Percentiles rank a stretch among this genome's conserved stretches.
Conservation (phyloP, 2,797 vertebrate species). For the Ambastaia sidthimunki region DNA sequence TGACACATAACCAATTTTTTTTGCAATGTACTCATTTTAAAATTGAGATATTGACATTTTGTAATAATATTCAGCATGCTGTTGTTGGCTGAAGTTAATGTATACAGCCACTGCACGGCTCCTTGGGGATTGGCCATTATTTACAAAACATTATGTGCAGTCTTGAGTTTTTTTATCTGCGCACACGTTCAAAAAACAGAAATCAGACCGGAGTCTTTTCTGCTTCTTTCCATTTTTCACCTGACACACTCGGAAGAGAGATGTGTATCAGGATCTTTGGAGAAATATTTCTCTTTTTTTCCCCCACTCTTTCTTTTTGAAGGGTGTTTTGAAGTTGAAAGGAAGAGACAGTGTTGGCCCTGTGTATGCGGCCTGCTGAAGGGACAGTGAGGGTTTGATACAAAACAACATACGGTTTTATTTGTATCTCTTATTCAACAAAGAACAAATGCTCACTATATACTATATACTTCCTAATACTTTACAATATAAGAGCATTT, state of each 20-base stretch:
- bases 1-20: constrained; percentile 20
- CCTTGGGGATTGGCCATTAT: constrained; percentile 18
- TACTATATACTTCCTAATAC: no score
- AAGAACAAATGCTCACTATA: no score
- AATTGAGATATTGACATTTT: not conserved
- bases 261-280: constrained; percentile 65
- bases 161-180: constrained; percentile 25
- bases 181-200: constrained; percentile 55
- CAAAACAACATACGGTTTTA: constrained; percentile 9
- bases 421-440: constrained; percentile 17
- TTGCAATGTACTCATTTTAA: not conserved
- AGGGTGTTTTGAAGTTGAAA: constrained; percentile 65
- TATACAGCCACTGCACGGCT: not conserved
- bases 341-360: constrained; percentile 51
- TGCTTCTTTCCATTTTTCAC: constrained; percentile 55
- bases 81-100: not conserved
- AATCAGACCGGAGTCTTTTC: constrained; percentile 54
- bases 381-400: constrained; percentile 29
- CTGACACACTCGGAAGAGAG: constrained; percentile 62
- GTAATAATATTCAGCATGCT: not conserved
- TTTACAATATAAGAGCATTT: no score
- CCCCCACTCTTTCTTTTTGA: constrained; percentile 56
- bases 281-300: constrained; percentile 63
- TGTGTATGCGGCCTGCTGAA: constrained; percentile 59
- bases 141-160: constrained; percentile 6